A percentile compares a stretch with the other conserved stretches of the same genome.
Evolutionary conservation across 1,140 invertebrate species (phyloP).

Genomic region (Zaprionus tsacasi): DNA sequence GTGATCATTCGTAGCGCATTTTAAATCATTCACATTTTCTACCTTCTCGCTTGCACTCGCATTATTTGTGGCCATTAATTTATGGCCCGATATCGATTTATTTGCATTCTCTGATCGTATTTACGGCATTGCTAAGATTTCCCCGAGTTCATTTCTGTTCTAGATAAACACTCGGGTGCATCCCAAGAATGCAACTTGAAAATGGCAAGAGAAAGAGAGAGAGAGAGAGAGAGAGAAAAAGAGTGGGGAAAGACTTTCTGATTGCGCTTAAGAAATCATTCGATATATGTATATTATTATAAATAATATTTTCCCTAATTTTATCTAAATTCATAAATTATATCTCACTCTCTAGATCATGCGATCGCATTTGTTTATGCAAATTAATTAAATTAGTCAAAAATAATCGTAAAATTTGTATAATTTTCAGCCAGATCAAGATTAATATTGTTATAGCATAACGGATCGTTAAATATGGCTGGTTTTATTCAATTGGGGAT

Average conservation of each 20-base stretch:
- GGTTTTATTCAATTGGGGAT: slow-evolving; percentile 8
- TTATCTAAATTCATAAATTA: neutral
- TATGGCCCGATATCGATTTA: slow-evolving; percentile 57
- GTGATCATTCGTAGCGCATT: slow-evolving; percentile 47
- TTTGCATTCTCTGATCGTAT: slow-evolving; percentile 54
- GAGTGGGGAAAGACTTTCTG: too few species aligned
- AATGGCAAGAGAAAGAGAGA: slow-evolving; percentile 4
- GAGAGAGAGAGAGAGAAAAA: neutral
- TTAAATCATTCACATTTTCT: slow-evolving; percentile 54
- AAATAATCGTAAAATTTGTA: slow-evolving; percentile 20
- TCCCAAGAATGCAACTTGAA: slow-evolving; percentile 42
- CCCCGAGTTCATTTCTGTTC: slow-evolving; percentile 25
- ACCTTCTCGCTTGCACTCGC: neutral
- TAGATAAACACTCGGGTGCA: slow-evolving; percentile 55
- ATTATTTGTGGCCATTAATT: slow-evolving; percentile 43
- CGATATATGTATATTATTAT: too few species aligned
- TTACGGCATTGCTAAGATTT: slow-evolving; percentile 63
- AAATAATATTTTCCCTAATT: neutral
- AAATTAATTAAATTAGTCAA: slow-evolving; percentile 15
- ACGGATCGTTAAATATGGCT: neutral
- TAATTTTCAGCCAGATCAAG: slow-evolving; percentile 20
- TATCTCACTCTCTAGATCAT: neutral
- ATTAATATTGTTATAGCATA: slow-evolving; percentile 13
- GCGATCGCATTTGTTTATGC: slow-evolving; percentile 9
- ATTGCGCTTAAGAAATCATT: too few species aligned